Evolutionary conservation across 92 coral and sea anemone species (phyloP), one percentile per base, ranked within the genome.

Genomic region (Epizoanthus scotinus): DNA sequence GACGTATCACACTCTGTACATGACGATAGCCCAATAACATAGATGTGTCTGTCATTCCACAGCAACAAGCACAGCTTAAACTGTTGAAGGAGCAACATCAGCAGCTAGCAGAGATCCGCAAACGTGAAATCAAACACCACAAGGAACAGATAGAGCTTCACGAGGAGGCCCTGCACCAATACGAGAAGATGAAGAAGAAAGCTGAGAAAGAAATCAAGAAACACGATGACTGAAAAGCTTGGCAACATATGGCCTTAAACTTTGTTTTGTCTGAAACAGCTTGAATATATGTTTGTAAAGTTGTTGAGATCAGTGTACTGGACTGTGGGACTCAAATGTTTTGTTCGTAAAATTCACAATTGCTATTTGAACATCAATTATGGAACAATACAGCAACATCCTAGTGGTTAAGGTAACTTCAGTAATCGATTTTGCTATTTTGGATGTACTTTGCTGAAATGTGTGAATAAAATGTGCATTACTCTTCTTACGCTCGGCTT

Each of bases 11-110:
- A n/a, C n/a, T n/a, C n/a, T n/a, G n/a, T n/a, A n/a, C n/a, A n/a
- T n/a, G n/a, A n/a, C n/a, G n/a, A 34, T 34, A 34, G 52, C 0
- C 52, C 52, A 44, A 8, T 44, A 44, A 5, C 10, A 12, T 12
- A 42, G 6, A 44, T 47, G 15, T 12, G 14, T 27, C n/a, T 70
- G 67, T 77, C 14, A 15, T 70, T 69, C 50, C 56, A 13, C 83
- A 95, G 99, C 93, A 91, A 91, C 83, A 89, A 20, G 89, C 91
- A 25, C 95, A 95, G 84, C 87, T 95, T 6, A 82, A 91, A 64
- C 91, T 86, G 6, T 24, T 93, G 69, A 87, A 90, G 22, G 88
- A 93, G 70, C 98, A 95, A 26, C 88, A 93, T 26, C 47, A 84
- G 44, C 90, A 93, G 50, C 78, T 89, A 75, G 82, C 90, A 0